Conservation (phyloP, 2,113 vertebrate species). For the Stegastes partitus region DNA sequence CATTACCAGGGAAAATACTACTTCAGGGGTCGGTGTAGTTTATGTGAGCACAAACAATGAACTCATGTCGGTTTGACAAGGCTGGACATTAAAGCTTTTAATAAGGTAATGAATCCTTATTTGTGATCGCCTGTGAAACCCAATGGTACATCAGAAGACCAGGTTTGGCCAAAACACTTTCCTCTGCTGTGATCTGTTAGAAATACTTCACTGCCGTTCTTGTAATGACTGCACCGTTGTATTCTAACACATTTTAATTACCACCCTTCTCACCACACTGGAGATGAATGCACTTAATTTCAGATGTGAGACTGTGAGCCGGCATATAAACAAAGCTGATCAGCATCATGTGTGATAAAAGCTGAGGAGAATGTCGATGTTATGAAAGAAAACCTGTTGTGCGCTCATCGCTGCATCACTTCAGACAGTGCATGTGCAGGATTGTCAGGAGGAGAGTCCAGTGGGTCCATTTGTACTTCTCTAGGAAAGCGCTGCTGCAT, state of each 20-base stretch:
- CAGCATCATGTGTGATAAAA: constrained; percentile 30
- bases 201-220: constrained; percentile 42
- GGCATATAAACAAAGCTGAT: constrained; percentile 46
- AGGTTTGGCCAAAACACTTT: constrained; percentile 24
- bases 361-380: constrained; percentile 5
- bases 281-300: constrained; percentile 74
- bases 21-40: neutral
- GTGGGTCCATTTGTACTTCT: neutral
- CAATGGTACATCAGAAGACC: constrained; percentile 29
- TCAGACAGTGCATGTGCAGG: neutral
- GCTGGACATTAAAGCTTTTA: constrained; percentile 7
- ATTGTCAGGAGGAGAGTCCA: neutral
- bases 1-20: constrained; percentile 15
- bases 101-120: constrained; percentile 22
- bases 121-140: constrained; percentile 11
- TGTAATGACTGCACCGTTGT: constrained; percentile 63
- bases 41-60: constrained; percentile 24
- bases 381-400: neutral
- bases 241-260: constrained; percentile 77
- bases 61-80: constrained; percentile 41
- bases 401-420: neutral
- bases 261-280: constrained; percentile 52
- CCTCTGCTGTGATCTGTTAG: constrained; percentile 39
- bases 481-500: neutral
- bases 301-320: constrained; percentile 31